These are phyloP conservation scores for Platycercus adscitus DNA, from an alignment of 2,113 vertebrate species.

Conservation along the genomic window DNA sequence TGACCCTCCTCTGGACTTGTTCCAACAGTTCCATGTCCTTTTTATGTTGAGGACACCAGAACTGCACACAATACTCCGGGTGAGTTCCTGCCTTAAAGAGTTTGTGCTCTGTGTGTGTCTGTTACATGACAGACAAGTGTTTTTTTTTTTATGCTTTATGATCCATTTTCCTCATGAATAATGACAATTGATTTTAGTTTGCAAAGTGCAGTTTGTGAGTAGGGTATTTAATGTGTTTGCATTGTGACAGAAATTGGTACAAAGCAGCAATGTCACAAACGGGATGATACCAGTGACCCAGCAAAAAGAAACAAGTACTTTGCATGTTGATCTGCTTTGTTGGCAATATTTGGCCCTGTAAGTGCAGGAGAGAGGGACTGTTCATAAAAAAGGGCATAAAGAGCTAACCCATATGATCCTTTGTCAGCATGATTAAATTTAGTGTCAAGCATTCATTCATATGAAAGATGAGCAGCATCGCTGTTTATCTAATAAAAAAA, in stretches of 20 bases:
- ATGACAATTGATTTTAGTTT: not conserved
- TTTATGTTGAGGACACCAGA: no score
- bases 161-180: not conserved
- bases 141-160: not conserved
- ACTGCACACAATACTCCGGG: no score
- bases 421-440: slow-evolving; percentile 52
- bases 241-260: not conserved
- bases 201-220: not conserved
- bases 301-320: slow-evolving; percentile 8
- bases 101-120: not conserved
- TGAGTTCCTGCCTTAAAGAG: not conserved
- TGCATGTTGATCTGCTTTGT: not conserved
- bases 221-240: not conserved
- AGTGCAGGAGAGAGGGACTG: slow-evolving; percentile 11
- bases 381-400: slow-evolving; percentile 4
- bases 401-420: slow-evolving; percentile 13
- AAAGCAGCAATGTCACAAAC: not conserved
- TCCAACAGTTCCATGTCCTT: no score
- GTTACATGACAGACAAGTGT: not conserved
- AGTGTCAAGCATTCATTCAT: not conserved
- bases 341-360: not conserved
- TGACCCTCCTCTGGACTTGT: no score
- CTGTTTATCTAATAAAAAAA: slow-evolving; percentile 64
- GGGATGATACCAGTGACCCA: not conserved
- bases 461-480: slow-evolving; percentile 29